Evolutionary conservation across 2,797 vertebrate species (phyloP).

Genomic region (Pseudopleuronectes americanus): DNA sequence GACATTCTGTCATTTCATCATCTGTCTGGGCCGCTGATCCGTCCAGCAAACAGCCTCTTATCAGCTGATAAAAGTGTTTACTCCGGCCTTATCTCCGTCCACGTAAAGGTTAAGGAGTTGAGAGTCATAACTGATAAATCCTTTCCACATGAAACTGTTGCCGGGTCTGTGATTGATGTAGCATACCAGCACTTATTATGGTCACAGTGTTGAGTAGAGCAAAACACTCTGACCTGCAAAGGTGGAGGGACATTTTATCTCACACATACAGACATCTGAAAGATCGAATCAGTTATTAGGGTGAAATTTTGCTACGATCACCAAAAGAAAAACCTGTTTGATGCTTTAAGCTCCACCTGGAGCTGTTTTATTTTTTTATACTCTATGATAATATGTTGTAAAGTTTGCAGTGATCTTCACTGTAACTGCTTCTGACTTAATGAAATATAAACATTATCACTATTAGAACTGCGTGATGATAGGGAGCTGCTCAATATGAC

Average conservation of each 20-base stretch:
- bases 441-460: neutral
- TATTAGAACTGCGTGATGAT: neutral
- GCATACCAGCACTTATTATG: slow-evolving; percentile 18
- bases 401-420: neutral
- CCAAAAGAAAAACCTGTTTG: neutral
- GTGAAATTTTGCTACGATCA: slow-evolving; percentile 8
- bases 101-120: slow-evolving; percentile 61
- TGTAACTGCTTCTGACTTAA: neutral
- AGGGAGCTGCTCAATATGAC: too few species aligned
- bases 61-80: slow-evolving; percentile 71
- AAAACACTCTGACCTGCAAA: slow-evolving; percentile 23
- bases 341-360: neutral
- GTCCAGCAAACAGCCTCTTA: slow-evolving; percentile 52
- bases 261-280: slow-evolving; percentile 29
- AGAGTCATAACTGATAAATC: slow-evolving; percentile 66
- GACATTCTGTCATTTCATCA: slow-evolving; percentile 58
- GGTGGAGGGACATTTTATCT: slow-evolving; percentile 33
- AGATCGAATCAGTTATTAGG: slow-evolving; percentile 20
- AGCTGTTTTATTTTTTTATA: neutral
- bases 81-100: slow-evolving; percentile 59
- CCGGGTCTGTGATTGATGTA: slow-evolving; percentile 41
- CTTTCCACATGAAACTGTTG: slow-evolving; percentile 48
- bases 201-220: slow-evolving; percentile 3
- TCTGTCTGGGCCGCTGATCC: slow-evolving; percentile 55
- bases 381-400: neutral